Conservation (phyloP, 2,797 vertebrate genomes). For the Danio aesculapii region DNA sequence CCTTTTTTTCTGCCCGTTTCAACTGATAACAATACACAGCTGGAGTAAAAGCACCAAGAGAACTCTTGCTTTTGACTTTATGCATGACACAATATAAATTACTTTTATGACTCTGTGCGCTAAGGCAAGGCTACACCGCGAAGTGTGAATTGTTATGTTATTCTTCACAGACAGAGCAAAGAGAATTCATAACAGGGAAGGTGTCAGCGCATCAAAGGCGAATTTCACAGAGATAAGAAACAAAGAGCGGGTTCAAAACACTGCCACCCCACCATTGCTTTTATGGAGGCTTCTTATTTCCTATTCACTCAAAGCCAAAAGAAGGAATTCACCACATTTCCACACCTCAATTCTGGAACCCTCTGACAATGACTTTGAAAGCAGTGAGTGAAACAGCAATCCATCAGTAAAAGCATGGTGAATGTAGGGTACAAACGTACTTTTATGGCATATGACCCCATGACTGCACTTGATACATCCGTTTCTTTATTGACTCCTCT, state of each 20-base stretch:
- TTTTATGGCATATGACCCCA: conserved; percentile 6
- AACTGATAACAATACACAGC: conserved; percentile 75
- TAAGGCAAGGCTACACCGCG: conserved; percentile 61
- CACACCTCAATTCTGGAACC: conserved; percentile 52
- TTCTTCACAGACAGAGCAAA: conserved; percentile 74
- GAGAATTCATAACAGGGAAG: conserved; percentile 76
- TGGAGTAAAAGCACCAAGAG: conserved; percentile 67
- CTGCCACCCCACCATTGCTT: conserved; percentile 64
- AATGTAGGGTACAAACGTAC: conserved; percentile 17
- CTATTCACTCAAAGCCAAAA: conserved; percentile 58
- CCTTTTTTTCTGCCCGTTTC: conserved; percentile 68
- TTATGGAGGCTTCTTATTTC: conserved; percentile 65
- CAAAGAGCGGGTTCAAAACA: conserved; percentile 76
- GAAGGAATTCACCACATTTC: conserved; percentile 40
- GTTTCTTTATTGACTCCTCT: conserved; percentile 49
- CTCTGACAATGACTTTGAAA: conserved; percentile 40
- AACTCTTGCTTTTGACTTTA: conserved; percentile 69
- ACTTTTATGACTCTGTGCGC: conserved; percentile 70
- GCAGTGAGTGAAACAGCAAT: conserved; percentile 36
- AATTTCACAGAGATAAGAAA: conserved; percentile 76
- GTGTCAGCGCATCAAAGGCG: conserved; percentile 79
- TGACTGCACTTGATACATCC: conserved; percentile 30
- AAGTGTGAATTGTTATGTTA: conserved; percentile 66
- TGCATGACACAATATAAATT: conserved; percentile 74
- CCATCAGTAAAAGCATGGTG: conserved; percentile 19